Evolutionary conservation across 2,113 vertebrate species (phyloP), one percentile per base, ranked within the genome.

Genomic region (Thermophis baileyi): DNA sequence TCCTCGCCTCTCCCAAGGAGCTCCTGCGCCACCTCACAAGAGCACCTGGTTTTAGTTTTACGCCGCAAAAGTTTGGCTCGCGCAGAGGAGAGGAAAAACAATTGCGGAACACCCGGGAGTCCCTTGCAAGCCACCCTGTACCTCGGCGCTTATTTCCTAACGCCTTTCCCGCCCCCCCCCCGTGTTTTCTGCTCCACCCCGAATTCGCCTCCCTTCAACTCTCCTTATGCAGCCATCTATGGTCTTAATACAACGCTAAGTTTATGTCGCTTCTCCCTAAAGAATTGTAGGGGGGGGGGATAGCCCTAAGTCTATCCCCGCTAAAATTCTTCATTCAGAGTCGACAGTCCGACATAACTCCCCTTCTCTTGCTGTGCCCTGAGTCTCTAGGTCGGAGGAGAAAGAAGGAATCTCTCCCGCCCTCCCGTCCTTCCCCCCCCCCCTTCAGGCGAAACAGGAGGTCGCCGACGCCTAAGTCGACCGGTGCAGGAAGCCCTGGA

Each of bases 1-100:
- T 3, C 35, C 50, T 90, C 16, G 44, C 20, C 69, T 57, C 53
- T 90, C 44, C 44, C 53, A 24, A 55, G 74, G 46, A 30, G 50
- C 60, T 9, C 25, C 87, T 53, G 69, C 60, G 20, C 14, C 90
- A 4, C 40, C 12, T 49, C 85, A 9, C 86, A 74, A 46, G 55
- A 22, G 91, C 96, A 93, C 96, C 94, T 94, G 93, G 94, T 90
- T 90, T 53, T 86, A 93, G 93, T 91, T 93, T 53, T 81, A 63
- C 27, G 88, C 51, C n/a, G 20, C 49, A 92, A 46, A 93, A 93
- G 92, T 94, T 53, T 95, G 92, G 92, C 93, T 95, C 74, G 10
- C n/a, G 89, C 10, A 18, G 24, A 16, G 54, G 35, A 16, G 87
- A 46, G 86, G 69, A 2, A 4, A 53, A n/a, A 51, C 0, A 24